These are phyloP conservation scores for Ptiloglossa arizonensis DNA, from an alignment of 1,140 invertebrate genomes.

Conservation along the genomic window DNA sequence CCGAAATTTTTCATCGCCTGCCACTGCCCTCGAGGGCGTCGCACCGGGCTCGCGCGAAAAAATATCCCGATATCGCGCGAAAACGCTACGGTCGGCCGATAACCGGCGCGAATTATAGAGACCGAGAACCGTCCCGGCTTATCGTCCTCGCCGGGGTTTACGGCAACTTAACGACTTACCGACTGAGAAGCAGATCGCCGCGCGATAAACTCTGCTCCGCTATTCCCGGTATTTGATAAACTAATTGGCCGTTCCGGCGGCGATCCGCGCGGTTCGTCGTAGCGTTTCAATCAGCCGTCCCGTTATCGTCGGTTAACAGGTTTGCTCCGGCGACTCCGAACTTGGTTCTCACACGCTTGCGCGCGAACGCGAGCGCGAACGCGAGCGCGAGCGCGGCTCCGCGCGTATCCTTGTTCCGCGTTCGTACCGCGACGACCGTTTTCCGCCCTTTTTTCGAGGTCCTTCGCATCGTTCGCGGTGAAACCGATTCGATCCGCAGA, in stretches of 20 bases:
- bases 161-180: slow-evolving; percentile 57
- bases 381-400: no score
- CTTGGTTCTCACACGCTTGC: slow-evolving; percentile 32
- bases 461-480: no score
- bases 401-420: not conserved
- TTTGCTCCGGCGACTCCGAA: not conserved
- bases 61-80: not conserved
- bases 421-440: not conserved
- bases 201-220: slow-evolving; percentile 54
- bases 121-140: slow-evolving; percentile 33
- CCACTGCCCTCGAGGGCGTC: no score
- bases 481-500: no score
- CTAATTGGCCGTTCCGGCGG: slow-evolving; percentile 53
- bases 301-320: slow-evolving; percentile 61
- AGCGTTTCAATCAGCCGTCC: slow-evolving; percentile 55
- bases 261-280: slow-evolving; percentile 41
- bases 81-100: not conserved
- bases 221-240: slow-evolving; percentile 64
- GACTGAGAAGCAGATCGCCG: slow-evolving; percentile 43
- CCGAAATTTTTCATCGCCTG: no score
- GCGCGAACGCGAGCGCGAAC: no score
- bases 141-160: slow-evolving; percentile 47
- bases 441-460: no score
- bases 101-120: slow-evolving; percentile 48
- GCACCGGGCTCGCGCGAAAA: not conserved